These are phyloP conservation scores for Brachionus koreanus DNA, from an alignment of 1,140 invertebrate genomes.

Conservation along the genomic window DNA sequence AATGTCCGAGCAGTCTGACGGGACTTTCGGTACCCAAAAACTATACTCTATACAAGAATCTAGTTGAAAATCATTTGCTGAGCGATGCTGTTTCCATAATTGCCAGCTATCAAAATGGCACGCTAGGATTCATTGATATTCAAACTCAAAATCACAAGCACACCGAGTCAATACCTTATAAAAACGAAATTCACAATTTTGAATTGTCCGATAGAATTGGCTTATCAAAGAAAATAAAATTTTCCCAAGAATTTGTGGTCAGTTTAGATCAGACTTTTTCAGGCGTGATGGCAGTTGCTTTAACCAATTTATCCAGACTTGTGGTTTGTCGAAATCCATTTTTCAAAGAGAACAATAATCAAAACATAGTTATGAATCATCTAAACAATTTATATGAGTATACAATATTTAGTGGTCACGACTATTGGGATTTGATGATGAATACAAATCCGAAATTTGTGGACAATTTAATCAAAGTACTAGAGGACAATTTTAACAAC, in stretches of 20 bases:
- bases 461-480: background rate
- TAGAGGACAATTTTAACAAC: constrained; percentile 19
- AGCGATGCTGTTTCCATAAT: background rate
- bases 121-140: constrained; percentile 2
- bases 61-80: background rate
- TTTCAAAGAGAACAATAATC: background rate
- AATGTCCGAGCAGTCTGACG: background rate
- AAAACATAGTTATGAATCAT: background rate
- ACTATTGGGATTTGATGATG: constrained; percentile 34
- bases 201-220: background rate
- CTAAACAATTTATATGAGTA: constrained; percentile 18
- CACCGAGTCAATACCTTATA: background rate
- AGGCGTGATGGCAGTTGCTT: background rate
- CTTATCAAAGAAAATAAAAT: background rate
- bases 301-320: constrained; percentile 12
- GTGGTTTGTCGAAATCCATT: background rate
- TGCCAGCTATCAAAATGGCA: constrained; percentile 10
- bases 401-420: background rate
- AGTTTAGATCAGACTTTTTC: background rate
- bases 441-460: constrained; percentile 2
- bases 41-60: background rate
- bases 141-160: background rate
- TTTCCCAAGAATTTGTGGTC: background rate
- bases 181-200: background rate
- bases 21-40: background rate